These are phyloP conservation scores for Drosophila prostipennis DNA, from an alignment of 2,888 invertebrate genomes.

Conservation along the genomic window DNA sequence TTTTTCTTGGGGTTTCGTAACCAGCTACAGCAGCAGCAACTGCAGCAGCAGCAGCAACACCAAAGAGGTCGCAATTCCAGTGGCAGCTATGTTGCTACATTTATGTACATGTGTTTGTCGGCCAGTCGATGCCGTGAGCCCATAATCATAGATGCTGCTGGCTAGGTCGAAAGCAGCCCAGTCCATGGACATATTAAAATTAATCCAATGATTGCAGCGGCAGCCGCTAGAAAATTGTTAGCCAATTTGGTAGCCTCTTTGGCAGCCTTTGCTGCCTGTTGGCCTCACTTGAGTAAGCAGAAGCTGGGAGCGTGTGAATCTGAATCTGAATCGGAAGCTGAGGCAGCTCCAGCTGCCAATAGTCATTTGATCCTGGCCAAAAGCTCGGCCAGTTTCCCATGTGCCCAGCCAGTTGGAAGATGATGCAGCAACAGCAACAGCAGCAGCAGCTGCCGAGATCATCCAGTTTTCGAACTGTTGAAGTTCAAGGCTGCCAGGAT, in stretches of 20 bases:
- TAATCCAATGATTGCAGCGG: constrained; percentile 78
- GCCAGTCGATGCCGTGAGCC: constrained; percentile 74
- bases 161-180: constrained; percentile 57
- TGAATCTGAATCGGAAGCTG: constrained; percentile 69
- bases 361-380: constrained; percentile 62
- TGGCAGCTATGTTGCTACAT: constrained; percentile 75
- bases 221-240: constrained; percentile 65
- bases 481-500: constrained; percentile 75
- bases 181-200: constrained; percentile 79
- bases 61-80: constrained; percentile 79
- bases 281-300: constrained; percentile 38
- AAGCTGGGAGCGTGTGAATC: constrained; percentile 66
- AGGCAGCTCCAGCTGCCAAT: constrained; percentile 53
- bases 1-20: constrained; percentile 84
- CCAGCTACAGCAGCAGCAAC: constrained; percentile 70
- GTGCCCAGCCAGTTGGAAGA: constrained; percentile 76
- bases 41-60: constrained; percentile 48
- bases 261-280: too few species aligned
- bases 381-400: constrained; percentile 72
- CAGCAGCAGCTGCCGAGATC: constrained; percentile 36
- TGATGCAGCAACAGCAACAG: constrained; percentile 30
- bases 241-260: constrained; percentile 62
- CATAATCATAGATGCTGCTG: constrained; percentile 75
- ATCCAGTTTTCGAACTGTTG: neutral
- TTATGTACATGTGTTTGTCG: constrained; percentile 59